Percentiles rank a stretch among this genome's conserved stretches.
Conservation (phyloP, 2,797 vertebrate genomes). For the Catharus ustulatus region DNA sequence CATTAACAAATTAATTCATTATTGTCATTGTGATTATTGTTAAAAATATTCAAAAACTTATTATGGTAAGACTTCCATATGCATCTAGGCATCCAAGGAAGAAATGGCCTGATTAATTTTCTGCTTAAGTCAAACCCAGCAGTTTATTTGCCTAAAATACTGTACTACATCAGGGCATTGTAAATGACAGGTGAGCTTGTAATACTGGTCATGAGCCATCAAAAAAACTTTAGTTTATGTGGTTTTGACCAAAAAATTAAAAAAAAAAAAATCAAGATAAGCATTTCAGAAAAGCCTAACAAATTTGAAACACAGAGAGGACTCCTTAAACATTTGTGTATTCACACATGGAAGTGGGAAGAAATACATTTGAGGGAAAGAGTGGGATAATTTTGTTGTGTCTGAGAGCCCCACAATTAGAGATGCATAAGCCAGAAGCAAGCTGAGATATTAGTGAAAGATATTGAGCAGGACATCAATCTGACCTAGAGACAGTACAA, state of each 20-base stretch:
- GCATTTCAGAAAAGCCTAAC: not conserved
- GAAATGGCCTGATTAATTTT: not conserved
- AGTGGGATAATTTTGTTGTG: not conserved
- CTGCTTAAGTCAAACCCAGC: not conserved
- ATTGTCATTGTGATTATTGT: not conserved
- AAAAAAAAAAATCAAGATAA: not conserved
- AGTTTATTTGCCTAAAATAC: not conserved
- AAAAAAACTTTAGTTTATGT: not conserved
- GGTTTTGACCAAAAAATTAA: not conserved
- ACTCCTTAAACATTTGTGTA: not conserved
- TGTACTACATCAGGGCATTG: not conserved
- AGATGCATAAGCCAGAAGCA: not conserved
- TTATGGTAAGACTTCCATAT: not conserved
- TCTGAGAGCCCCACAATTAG: not conserved
- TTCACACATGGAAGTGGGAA: not conserved
- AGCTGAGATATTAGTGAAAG: not conserved
- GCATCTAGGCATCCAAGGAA: not conserved
- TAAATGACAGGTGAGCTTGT: not conserved
- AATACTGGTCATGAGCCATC: not conserved
- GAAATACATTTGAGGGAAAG: not conserved
- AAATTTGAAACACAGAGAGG: not conserved
- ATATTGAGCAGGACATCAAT: not conserved
- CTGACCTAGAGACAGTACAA: not conserved
- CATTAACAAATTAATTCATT: rapidly evolving
- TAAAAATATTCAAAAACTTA: not conserved